Base-by-base conservation (phyloP, 1,140 invertebrate species). In the Ostrea edulis region DNA sequence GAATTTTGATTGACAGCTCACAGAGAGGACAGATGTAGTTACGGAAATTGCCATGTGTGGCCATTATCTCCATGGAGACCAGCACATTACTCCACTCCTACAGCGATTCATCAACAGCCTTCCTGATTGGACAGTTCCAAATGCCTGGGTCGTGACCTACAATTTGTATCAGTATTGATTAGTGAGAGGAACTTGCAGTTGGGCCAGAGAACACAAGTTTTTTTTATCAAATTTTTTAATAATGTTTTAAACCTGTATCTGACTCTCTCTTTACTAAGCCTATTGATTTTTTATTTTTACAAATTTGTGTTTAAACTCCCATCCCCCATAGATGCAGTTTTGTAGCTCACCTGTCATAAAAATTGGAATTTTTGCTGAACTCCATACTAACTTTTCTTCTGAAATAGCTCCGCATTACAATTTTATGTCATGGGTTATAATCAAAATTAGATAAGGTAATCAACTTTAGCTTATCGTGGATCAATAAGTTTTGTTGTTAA, bases 21-120 rank as follows among this genome's bases (percentile, higher is more conserved):
- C 20, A 58, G 22, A 86, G 14, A 84, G 77, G 25, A 29, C 54
- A 35, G 51, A 82, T 4, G 14, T 82, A 55, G 29, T 54, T 29
- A 14, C 86, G 97, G 88, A 96, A 96, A 52, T 94, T 97, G 58
- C 96, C 96, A 14, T 97, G 84, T 96, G 95, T 83, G 96, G 96
- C 2, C 96, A 97, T 89, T 96, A 96, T 92, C 92, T 97, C 44
- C 96, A 97, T 90, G 96, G 96, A 0, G 93, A 96, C 89, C 93
- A 96, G 53, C 96, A 97, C 93, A 94, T 92, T 54, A 96, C 96
- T 0, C 82, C 77, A 29, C 89, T 89, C n/a, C 22, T 92, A 20
- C 82, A 86, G 0, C 85, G 86, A 17, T 91, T 90, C 53, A 65
- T 89, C 17, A 22, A 84, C 20, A 82, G 84, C n/a, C 82, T 89